These are phyloP conservation scores for Colossoma macropomum DNA, from an alignment of 2,113 vertebrate species.

Conservation along the genomic window DNA sequence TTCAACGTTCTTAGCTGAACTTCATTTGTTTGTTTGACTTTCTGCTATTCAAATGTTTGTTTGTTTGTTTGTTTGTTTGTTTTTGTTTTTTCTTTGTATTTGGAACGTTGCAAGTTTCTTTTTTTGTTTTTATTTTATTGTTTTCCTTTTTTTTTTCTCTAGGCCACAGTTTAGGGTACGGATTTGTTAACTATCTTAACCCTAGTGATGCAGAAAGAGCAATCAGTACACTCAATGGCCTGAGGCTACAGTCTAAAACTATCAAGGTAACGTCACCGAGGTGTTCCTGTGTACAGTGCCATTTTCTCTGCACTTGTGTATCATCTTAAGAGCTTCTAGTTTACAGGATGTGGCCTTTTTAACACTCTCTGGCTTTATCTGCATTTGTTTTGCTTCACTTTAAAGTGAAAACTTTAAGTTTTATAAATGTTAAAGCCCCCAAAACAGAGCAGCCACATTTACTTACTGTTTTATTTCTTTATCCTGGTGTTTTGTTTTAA, in stretches of 20 bases:
- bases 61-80: constrained; percentile 64
- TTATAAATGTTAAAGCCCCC: background rate
- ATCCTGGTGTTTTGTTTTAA: background rate
- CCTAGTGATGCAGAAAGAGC: constrained; percentile 99
- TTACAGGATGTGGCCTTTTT: constrained; percentile 15
- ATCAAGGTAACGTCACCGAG: constrained; percentile 95
- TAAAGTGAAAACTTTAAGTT: background rate
- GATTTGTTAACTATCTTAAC: constrained; percentile 99
- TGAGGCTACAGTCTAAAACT: constrained; percentile 99
- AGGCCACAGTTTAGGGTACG: constrained; percentile 99
- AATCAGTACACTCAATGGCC: constrained; percentile 98
- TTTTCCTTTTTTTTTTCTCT: constrained; percentile 82
- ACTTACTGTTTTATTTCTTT: background rate
- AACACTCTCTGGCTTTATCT: background rate
- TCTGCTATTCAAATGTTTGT: constrained; percentile 48
- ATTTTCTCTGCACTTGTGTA: constrained; percentile 59
- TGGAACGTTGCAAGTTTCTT: constrained; percentile 76
- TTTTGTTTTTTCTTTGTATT: constrained; percentile 65
- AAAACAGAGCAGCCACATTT: background rate
- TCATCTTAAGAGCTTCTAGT: too few species aligned
- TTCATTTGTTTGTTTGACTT: constrained; percentile 14
- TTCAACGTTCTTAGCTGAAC: background rate
- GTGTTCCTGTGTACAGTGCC: constrained; percentile 78
- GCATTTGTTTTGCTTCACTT: background rate
- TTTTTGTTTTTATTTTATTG: constrained; percentile 78